Base-by-base conservation (phyloP, 2,113 vertebrate species). In the Aythya baeri region DNA sequence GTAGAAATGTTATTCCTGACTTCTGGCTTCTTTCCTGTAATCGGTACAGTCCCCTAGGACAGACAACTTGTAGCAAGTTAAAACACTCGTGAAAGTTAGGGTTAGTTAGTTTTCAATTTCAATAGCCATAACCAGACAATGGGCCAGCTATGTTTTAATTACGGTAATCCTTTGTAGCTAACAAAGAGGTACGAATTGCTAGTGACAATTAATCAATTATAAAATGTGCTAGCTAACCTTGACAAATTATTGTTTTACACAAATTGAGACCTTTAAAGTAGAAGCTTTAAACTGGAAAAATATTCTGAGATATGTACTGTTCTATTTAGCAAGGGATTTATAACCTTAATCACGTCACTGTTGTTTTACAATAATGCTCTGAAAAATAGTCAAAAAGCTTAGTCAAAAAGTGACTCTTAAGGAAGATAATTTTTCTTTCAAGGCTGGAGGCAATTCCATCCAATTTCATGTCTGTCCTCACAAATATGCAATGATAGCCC, bases 11-110 rank as follows among this genome's bases (percentile, higher is more conserved):
- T 88, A 14, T 89, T 96, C 31, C 17, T 80, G 59, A 75, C 31
- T 91, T 96, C 41, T 97, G 75, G 18, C 32, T 87, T 89, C 65
- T 85, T 85, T 86, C 44, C 25, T n/a, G 46, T 43, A 85, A 84
- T 95, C 78, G 93, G 71, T 88, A 83, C 5, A 36, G 38, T 81
- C 34, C 15, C 18, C 41, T 59, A 54, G 38, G 32, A 93, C 36
- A 77, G 20, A 86, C 20, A 82, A 88, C 21, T 68, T 11, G 41
- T 63, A 91, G 22, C 6, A 93, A 80, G 14, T 76, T 94, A 86
- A 89, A 97, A 73, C 3, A 71, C 13, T 84, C 93, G 57, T 6
- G 8, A 18, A 91, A 89, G 58, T 57, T 23, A 80, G 36, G 52
- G 5, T 92, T 41, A 41, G 41, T 93, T 79, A 32, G 22, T 14